phyloP scores from a whole-genome alignment of 2,797 vertebrate species.

The Coracias cyanogaster region DNA sequence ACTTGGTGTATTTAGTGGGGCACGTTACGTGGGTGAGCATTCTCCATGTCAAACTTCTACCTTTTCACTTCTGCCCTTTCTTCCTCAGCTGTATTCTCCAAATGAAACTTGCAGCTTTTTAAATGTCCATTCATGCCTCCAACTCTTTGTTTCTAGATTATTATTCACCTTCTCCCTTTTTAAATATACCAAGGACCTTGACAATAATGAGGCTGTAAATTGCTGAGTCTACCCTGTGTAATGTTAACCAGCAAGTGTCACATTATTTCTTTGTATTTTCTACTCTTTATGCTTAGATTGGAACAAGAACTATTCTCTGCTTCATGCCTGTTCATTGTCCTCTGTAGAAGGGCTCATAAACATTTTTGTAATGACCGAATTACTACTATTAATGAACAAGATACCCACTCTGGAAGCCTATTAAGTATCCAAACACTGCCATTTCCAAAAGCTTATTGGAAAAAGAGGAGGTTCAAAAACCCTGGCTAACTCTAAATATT shows the following conservation, averaged over 20 bases:
- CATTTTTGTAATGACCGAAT: background rate
- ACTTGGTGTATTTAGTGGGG: background rate
- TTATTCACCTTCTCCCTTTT: background rate
- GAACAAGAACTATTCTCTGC: background rate
- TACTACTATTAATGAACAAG: background rate
- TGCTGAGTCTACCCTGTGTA: background rate
- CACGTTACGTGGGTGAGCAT: background rate
- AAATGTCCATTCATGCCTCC: background rate
- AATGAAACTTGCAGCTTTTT: background rate
- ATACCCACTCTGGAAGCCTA: background rate
- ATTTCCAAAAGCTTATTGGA: background rate
- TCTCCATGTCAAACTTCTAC: background rate
- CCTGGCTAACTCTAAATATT: fast-evolving
- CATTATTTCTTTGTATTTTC: background rate
- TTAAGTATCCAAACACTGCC: background rate
- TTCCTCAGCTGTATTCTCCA: background rate
- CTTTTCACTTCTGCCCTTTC: background rate
- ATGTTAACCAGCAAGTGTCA: background rate
- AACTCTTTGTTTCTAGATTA: background rate
- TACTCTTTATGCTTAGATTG: background rate
- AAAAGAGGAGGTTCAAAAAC: background rate
- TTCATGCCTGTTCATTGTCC: background rate
- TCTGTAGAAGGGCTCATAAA: background rate
- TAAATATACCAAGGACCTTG: background rate
- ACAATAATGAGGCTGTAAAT: background rate